Conservation (phyloP, 2,888 invertebrate genomes). For the Dryocosmus kuriphilus region DNA sequence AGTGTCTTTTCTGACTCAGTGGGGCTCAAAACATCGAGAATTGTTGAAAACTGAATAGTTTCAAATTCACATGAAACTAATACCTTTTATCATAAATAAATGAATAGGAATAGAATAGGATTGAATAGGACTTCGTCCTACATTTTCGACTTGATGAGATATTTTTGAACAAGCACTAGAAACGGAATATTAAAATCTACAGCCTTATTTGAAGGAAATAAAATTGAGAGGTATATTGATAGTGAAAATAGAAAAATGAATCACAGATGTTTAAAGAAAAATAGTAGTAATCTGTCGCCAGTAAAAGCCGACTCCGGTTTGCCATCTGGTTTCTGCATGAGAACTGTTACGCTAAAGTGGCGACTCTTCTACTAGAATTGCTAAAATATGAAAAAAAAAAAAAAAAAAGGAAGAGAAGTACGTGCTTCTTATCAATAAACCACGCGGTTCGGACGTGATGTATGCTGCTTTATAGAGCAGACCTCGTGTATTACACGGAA, state of each 20-base stretch:
- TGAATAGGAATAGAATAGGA: too few relatives aligned
- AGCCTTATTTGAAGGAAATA: neutral
- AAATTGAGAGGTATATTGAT: neutral
- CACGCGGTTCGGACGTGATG: conserved; percentile 27
- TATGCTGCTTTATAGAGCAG: conserved; percentile 17
- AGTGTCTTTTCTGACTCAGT: too few relatives aligned
- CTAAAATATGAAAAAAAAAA: neutral
- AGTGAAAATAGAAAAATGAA: neutral
- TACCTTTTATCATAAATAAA: too few relatives aligned
- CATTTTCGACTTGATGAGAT: neutral
- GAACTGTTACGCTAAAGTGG: conserved; percentile 19
- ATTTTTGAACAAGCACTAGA: neutral
- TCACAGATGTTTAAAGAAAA: neutral
- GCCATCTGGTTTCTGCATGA: conserved; percentile 5
- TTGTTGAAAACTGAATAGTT: too few relatives aligned
- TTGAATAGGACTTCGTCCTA: neutral
- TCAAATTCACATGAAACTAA: too few relatives aligned
- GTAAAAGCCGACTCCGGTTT: neutral
- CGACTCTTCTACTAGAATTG: conserved; percentile 6
- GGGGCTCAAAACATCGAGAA: too few relatives aligned
- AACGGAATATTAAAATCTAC: neutral
- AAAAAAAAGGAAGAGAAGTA: conserved; percentile 8
- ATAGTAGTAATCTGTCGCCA: neutral
- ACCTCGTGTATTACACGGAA: conserved; percentile 22
- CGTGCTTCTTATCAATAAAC: conserved; percentile 38